Conservation (phyloP, 1,140 invertebrate species). For the Babylonia areolata region DNA sequence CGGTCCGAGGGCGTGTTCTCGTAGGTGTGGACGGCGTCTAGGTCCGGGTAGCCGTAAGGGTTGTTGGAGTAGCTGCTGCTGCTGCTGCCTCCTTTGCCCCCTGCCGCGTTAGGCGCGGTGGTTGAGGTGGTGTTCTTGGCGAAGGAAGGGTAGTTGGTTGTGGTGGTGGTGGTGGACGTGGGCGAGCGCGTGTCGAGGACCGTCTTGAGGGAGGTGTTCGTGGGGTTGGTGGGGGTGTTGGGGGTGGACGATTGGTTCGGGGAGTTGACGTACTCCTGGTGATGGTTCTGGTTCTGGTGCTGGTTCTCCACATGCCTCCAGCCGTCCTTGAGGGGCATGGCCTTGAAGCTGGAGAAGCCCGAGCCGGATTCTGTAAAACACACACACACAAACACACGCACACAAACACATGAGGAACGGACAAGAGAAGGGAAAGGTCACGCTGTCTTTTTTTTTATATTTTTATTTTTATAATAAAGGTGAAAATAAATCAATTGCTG, state of each 20-base stretch:
- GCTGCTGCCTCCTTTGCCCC: too few relatives aligned
- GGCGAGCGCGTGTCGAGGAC: neutral
- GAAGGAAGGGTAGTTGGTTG: neutral
- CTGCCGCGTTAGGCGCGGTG: neutral
- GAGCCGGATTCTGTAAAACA: constrained; percentile 14
- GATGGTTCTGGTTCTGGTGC: too few relatives aligned
- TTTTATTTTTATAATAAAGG: too few relatives aligned
- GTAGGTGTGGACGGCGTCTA: neutral
- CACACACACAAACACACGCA: too few relatives aligned
- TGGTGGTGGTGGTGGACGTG: neutral
- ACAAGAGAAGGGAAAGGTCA: too few relatives aligned
- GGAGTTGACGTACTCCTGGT: constrained; percentile 28
- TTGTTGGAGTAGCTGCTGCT: neutral
- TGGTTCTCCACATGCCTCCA: constrained; percentile 28
- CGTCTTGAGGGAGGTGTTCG: neutral
- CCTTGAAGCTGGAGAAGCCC: constrained; percentile 35
- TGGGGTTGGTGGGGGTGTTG: too few relatives aligned
- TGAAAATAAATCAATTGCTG: too few relatives aligned
- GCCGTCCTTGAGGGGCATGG: constrained; percentile 34
- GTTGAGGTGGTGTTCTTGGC: neutral
- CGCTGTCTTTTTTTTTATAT: too few relatives aligned
- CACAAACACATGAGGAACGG: too few relatives aligned
- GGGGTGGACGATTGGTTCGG: too few relatives aligned
- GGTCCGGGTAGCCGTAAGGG: neutral
- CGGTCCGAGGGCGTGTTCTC: neutral